Percentiles rank a stretch among this genome's conserved stretches.
Evolutionary conservation across 2,113 vertebrate genomes (phyloP).

Genomic region (Turdus rufiventris): DNA sequence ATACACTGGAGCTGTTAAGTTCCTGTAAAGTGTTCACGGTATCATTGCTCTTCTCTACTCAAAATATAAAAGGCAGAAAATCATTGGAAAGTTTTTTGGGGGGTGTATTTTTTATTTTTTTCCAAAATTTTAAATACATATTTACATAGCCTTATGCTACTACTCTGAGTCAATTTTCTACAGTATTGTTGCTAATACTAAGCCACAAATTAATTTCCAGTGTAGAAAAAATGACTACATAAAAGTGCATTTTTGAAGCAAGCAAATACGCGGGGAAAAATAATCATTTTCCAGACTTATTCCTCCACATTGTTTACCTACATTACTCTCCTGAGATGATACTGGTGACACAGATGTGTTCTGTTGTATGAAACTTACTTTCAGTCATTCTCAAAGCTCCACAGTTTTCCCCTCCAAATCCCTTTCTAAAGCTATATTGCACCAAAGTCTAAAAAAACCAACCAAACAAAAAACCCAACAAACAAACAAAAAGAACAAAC

Average conservation of each 20-base stretch:
- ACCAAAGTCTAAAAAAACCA: background rate
- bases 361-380: background rate
- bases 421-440: background rate
- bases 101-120: rapidly evolving
- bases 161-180: background rate
- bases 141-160: background rate
- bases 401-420: background rate
- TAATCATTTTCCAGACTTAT: background rate
- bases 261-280: background rate
- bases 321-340: background rate
- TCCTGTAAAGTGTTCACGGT: background rate
- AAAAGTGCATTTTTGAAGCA: background rate
- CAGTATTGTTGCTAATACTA: background rate
- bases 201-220: background rate
- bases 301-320: background rate
- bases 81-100: rapidly evolving
- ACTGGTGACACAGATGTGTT: background rate
- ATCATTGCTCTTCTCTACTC: background rate
- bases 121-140: background rate
- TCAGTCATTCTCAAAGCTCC: background rate
- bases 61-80: background rate
- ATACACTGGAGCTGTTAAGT: background rate
- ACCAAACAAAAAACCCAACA: background rate
- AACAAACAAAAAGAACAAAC: background rate
- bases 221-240: background rate